These are phyloP conservation scores for Haemorhous mexicanus DNA, from an alignment of 2,113 vertebrate species.

Conservation along the genomic window DNA sequence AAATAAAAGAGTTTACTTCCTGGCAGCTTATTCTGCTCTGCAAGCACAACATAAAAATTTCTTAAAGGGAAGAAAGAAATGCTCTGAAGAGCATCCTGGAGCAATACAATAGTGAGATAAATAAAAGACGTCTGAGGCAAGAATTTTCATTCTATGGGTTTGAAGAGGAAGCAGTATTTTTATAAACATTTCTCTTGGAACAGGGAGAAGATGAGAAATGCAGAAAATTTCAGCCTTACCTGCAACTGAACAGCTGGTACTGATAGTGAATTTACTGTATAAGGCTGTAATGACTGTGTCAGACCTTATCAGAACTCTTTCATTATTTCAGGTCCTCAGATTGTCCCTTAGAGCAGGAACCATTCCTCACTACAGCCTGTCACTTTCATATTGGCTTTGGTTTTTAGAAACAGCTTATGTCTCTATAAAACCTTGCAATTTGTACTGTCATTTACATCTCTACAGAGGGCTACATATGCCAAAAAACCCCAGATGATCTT, in stretches of 20 bases:
- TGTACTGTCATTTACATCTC: background rate
- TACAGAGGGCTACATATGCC: background rate
- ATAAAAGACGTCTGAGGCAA: conserved; percentile 10
- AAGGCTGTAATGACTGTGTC: background rate
- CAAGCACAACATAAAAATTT: background rate
- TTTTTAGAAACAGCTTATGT: background rate
- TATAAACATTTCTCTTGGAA: background rate
- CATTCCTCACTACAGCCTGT: background rate
- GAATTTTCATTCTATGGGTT: conserved; percentile 13
- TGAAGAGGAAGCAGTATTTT: conserved; percentile 19
- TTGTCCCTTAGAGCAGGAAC: background rate
- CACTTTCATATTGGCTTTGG: background rate
- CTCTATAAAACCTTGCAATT: background rate
- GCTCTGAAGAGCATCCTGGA: conserved; percentile 8
- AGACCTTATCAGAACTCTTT: background rate
- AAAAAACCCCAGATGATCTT: background rate
- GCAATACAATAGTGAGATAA: background rate
- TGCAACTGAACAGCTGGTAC: background rate
- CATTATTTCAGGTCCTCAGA: background rate
- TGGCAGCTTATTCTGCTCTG: background rate
- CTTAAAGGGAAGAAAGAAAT: conserved; percentile 43
- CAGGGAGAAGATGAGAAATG: background rate
- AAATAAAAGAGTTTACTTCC: background rate
- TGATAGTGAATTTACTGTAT: background rate
- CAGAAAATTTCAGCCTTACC: background rate